Base-by-base conservation (phyloP, 37 sponge, comb jelly and placozoan species). In the Spongilla lacustris region DNA sequence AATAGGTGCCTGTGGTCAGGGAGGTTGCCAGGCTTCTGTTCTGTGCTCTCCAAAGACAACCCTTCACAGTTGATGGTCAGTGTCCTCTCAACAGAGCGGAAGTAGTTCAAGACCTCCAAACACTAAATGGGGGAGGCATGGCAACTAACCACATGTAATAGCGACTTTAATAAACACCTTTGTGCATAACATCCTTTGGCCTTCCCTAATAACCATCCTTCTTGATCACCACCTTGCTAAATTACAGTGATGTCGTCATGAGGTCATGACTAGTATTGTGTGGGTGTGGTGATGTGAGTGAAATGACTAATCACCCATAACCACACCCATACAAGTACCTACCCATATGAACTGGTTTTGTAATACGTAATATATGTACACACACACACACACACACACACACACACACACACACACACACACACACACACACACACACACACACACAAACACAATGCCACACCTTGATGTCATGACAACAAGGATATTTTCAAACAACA, bases 31-130 rank as follows among this genome's bases (percentile, higher is more conserved):
- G 77, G 19, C 49, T 78, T 48, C 46, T 82, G 81, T 13, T 86
- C 78, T 27, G 74, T 75, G 41, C 50, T 19, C 14, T 92, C 79
- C 22, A 82, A 72, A 28, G 89, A 81, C 12, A 92, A 72, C 24
- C 89, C 89, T 41, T 38, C 85, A 22, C 50, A 50, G 82, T 89
- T 88, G 75, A 95, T 87, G 73, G 87, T 85, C 67, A 95, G 78
- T 27, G 91, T 93, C 9, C 93, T 72, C 89, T 92, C 92, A 32
- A 95, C 85, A 1, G 96, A 95, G 4, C 91, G 87, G 68, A 95
- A 90, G 86, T 95, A 95, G 89, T 95, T 95, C 35, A 95, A 68
- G 0, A 92, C 36, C 66, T 78, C 75, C 75, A 83, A 73, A 82
- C 90, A 89, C 96, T 95, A 37, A 24, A 81, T 6, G 22, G 24